Conservation (phyloP, 2,113 vertebrate species). For the Rostratula benghalensis region DNA sequence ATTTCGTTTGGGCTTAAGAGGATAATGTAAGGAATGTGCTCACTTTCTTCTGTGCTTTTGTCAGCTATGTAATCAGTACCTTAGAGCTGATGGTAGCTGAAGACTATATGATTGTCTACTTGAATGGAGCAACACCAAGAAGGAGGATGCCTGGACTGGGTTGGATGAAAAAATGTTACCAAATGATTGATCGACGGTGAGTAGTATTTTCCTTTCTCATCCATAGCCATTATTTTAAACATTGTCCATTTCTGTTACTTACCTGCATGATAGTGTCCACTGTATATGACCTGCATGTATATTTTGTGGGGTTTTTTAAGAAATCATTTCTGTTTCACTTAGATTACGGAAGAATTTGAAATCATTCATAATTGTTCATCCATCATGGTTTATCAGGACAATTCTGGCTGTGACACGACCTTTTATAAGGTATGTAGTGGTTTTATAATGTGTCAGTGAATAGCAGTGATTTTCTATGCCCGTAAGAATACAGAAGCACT, state of each 20-base stretch:
- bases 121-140: conserved; percentile 95
- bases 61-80: conserved; percentile 96
- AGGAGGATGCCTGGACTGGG: conserved; percentile 93
- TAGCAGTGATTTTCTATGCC: background rate
- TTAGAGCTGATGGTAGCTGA: conserved; percentile 97
- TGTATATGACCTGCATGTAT: background rate
- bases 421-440: conserved; percentile 90
- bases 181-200: conserved; percentile 96
- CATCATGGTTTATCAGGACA: conserved; percentile 98
- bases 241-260: background rate
- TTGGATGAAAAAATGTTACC: conserved; percentile 98
- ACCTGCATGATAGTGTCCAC: background rate
- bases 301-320: background rate
- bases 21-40: background rate
- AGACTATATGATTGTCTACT: conserved; percentile 97
- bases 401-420: conserved; percentile 92
- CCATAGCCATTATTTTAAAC: background rate
- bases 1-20: background rate
- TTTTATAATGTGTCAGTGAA: conserved; percentile 90
- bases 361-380: conserved; percentile 97
- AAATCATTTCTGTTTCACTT: conserved; percentile 16
- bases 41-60: background rate
- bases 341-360: conserved; percentile 98
- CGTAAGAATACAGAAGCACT: background rate
- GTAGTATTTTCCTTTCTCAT: background rate